Conservation (phyloP, 2,113 vertebrate species). For the Rousettus leschenaultii region DNA sequence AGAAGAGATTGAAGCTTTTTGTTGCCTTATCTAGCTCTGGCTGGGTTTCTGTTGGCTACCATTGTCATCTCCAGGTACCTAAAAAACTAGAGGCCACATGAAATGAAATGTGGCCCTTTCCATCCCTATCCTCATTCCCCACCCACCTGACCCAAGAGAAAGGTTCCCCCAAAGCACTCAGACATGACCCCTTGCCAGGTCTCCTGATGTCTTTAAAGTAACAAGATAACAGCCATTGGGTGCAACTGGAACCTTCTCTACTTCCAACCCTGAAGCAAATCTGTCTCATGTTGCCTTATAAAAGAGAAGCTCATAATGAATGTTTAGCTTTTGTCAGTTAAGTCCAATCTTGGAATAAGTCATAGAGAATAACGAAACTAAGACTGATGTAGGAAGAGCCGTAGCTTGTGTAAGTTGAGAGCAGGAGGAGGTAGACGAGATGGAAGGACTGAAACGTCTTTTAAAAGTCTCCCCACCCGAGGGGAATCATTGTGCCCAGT, state of each 20-base stretch:
- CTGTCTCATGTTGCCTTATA: slow-evolving; percentile 87
- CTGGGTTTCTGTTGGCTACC: slow-evolving; percentile 83
- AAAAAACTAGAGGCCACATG: slow-evolving; percentile 61
- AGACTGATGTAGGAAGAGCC: slow-evolving; percentile 70
- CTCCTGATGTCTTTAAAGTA: slow-evolving; percentile 73
- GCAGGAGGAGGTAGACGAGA: neutral
- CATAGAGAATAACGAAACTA: slow-evolving; percentile 73
- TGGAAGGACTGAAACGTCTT: neutral
- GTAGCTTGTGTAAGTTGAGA: slow-evolving; percentile 70
- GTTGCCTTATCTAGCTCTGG: slow-evolving; percentile 88
- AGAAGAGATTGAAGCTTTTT: slow-evolving; percentile 84
- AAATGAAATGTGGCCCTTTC: slow-evolving; percentile 59
- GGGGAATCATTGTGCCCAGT: neutral
- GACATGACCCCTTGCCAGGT: slow-evolving; percentile 7
- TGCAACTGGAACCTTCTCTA: slow-evolving; percentile 55
- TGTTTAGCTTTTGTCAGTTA: slow-evolving; percentile 81
- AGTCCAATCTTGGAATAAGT: slow-evolving; percentile 81
- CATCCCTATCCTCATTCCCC: neutral
- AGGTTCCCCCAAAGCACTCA: neutral
- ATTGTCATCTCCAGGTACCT: slow-evolving; percentile 78
- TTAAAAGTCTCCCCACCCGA: slow-evolving; percentile 18
- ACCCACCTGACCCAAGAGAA: slow-evolving; percentile 32
- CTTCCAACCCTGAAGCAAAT: slow-evolving; percentile 76
- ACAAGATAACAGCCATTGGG: slow-evolving; percentile 77
- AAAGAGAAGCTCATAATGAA: slow-evolving; percentile 81